Evolutionary conservation across 2,113 vertebrate species (phyloP).

Genomic region (Synodontis membranacea): DNA sequence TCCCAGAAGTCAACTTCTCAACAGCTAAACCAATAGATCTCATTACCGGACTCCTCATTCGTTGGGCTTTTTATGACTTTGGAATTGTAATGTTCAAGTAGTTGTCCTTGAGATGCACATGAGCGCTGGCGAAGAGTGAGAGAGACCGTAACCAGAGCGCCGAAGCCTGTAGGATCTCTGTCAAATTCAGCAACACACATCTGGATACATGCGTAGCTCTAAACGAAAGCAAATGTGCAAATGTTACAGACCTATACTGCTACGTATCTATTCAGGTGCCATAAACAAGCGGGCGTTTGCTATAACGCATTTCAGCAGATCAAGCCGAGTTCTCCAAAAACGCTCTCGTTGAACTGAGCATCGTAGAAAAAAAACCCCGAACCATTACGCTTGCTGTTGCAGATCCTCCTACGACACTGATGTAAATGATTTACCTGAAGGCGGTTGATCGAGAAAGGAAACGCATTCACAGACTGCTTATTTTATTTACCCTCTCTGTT

Average conservation of each 20-base stretch:
- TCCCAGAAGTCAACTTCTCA: conserved; percentile 47
- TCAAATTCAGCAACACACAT: neutral
- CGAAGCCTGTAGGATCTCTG: neutral
- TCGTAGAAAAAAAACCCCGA: neutral
- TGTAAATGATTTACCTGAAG: neutral
- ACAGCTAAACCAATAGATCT: conserved; percentile 51
- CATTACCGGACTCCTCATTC: conserved; percentile 42
- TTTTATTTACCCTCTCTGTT: neutral
- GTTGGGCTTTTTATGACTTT: conserved; percentile 38
- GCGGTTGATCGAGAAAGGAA: neutral
- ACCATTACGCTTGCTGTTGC: neutral
- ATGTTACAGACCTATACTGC: conserved; percentile 1
- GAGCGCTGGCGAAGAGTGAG: conserved; percentile 19
- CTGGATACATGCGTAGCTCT: neutral
- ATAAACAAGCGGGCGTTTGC: neutral
- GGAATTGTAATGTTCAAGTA: conserved; percentile 31
- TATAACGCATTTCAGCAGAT: neutral
- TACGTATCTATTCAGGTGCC: neutral
- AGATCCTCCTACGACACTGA: neutral
- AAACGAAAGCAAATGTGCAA: neutral
- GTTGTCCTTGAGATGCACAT: conserved; percentile 43
- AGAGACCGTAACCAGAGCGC: neutral
- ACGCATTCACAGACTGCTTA: neutral
- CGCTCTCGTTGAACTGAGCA: neutral
- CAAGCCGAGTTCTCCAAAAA: neutral